These are phyloP conservation scores for Tachysurus vachellii DNA, from an alignment of 2,113 vertebrate genomes.

Conservation along the genomic window DNA sequence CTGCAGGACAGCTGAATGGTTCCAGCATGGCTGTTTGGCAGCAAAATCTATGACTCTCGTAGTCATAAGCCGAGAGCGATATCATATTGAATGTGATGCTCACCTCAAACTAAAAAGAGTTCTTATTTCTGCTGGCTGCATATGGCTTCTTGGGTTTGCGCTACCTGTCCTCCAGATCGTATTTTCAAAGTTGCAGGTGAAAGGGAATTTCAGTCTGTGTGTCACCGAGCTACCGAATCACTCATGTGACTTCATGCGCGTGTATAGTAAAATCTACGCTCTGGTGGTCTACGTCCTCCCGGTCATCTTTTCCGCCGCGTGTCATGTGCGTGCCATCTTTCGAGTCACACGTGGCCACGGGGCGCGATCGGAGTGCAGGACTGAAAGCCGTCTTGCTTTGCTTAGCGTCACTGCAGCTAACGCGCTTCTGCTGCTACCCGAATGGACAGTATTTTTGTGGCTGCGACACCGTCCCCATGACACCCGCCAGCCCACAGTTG, in stretches of 20 bases:
- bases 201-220: constrained; percentile 57
- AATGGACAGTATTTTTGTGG: constrained; percentile 78
- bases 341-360: constrained; percentile 58
- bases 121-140: constrained; percentile 56
- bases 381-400: constrained; percentile 66
- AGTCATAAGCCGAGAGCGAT: constrained; percentile 65
- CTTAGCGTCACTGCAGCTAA: constrained; percentile 69
- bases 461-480: constrained; percentile 57
- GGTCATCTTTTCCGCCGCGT: constrained; percentile 64
- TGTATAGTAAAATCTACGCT: constrained; percentile 76
- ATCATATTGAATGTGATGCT: constrained; percentile 55
- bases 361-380: constrained; percentile 52
- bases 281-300: constrained; percentile 66
- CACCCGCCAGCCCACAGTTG: constrained; percentile 64
- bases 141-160: constrained; percentile 66
- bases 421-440: constrained; percentile 73
- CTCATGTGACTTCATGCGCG: constrained; percentile 71
- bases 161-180: constrained; percentile 73
- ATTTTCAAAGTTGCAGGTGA: constrained; percentile 63
- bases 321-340: constrained; percentile 70
- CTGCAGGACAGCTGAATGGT: constrained; percentile 78
- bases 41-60: constrained; percentile 77
- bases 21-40: constrained; percentile 74
- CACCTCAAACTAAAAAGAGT: constrained; percentile 59
- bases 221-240: constrained; percentile 63